These are phyloP conservation scores for Sebastolobus altivelis DNA, from an alignment of 2,797 vertebrate species.

Conservation along the genomic window DNA sequence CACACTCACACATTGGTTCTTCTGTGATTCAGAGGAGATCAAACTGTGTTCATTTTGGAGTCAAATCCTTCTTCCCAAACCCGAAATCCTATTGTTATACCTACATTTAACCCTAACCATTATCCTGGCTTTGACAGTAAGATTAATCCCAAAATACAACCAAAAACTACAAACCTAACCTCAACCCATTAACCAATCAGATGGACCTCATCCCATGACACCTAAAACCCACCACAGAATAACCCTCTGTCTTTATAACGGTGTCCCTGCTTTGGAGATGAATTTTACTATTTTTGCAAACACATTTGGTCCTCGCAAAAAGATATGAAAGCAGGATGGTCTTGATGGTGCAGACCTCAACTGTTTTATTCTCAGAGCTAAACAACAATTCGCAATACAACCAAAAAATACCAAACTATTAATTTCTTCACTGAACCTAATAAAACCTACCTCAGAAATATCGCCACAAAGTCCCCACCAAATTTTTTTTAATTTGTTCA, in stretches of 20 bases:
- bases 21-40: background rate
- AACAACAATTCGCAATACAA: too few relatives aligned
- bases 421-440: too few relatives aligned
- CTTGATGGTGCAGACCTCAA: background rate
- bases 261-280: background rate
- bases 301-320: background rate
- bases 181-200: too few relatives aligned
- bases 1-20: background rate
- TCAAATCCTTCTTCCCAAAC: background rate
- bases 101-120: background rate
- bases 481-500: too few relatives aligned
- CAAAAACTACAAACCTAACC: background rate
- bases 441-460: too few relatives aligned
- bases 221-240: background rate
- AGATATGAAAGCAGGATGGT: background rate
- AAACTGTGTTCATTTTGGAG: background rate
- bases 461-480: too few relatives aligned
- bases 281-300: background rate
- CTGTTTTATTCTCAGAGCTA: too few relatives aligned
- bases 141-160: background rate
- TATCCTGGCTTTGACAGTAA: background rate
- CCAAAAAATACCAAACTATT: too few relatives aligned
- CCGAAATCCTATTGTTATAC: background rate
- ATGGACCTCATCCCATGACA: background rate
- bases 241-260: background rate